Base-by-base conservation (phyloP, 2,113 vertebrate species). In the Oxyura jamaicensis region DNA sequence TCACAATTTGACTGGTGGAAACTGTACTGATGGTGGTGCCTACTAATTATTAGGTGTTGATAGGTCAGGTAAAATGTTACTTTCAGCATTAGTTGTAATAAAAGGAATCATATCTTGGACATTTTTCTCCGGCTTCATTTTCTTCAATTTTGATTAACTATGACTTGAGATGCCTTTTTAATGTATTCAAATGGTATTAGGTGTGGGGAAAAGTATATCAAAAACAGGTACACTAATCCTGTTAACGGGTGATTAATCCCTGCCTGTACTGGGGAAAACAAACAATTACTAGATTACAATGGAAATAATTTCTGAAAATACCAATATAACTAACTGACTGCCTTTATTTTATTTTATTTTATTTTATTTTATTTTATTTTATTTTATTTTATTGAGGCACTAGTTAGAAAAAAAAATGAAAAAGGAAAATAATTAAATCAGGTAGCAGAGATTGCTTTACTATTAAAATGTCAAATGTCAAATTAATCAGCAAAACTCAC, bases 71-170 rank as follows among this genome's bases (percentile, higher is more conserved):
- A 56, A 88, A 90, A 62, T 44, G 46, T 55, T 82, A 87, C 44
- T 96, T 85, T 73, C 5, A 36, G 41, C 75, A 88, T 83, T 79
- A 90, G 19, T 62, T 83, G 46, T 28, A 87, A 93, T 95, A 79
- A 86, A 93, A 91, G 65, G 41, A 77, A 93, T 88, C 88, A 75
- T 93, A 93, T 81, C 56, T 52, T 94, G 79, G 83, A 81, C 73
- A 90, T 90, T 91, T 94, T 91, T 42, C 42, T 95, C 80, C 83
- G 72, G 48, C 29, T 74, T 59, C 76, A 17, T 31, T 79, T 91
- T 79, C 52, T 48, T 83, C 15, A 35, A 79, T 16, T 42, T 67
- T 88, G 63, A 63, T 78, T 86, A 74, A 77, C 48, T 52, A 9
- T 7, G 12, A 68, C 31, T 17, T n/a, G 14, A 91, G 86, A 67